Conservation (phyloP, 2,113 vertebrate species). For the Ranitomeya variabilis region DNA sequence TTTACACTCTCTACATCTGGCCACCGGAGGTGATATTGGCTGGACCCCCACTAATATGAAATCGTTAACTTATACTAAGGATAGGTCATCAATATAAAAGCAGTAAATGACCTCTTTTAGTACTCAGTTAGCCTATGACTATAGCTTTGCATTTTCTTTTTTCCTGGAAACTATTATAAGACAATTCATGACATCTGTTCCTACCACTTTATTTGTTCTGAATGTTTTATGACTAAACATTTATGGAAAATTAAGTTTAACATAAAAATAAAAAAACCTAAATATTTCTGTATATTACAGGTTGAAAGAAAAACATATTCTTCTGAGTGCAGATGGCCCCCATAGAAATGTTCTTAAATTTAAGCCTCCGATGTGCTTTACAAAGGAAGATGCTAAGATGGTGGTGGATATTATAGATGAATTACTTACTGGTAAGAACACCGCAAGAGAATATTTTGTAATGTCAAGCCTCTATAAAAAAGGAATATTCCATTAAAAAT, state of each 20-base stretch:
- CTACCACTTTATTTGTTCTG: too few species aligned
- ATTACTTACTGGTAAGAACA: conserved; percentile 81
- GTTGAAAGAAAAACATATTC: conserved; percentile 83
- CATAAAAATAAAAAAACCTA: not conserved
- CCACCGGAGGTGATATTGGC: too few species aligned
- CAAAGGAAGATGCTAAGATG: conserved; percentile 79
- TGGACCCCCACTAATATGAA: too few species aligned
- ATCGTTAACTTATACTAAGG: too few species aligned
- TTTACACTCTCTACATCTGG: too few species aligned
- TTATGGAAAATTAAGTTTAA: not conserved
- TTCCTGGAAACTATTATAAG: too few species aligned
- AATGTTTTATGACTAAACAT: not conserved
- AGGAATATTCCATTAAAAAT: not conserved
- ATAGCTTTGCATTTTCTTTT: too few species aligned
- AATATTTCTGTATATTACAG: conserved; percentile 67
- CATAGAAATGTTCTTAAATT: conserved; percentile 93
- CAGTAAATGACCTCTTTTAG: too few species aligned
- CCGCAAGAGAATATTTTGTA: not conserved
- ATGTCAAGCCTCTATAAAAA: not conserved
- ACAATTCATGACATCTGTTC: too few species aligned
- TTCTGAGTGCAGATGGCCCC: conserved; percentile 93
- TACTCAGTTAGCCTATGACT: too few species aligned
- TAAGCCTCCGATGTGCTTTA: conserved; percentile 96
- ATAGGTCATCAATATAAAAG: too few species aligned
- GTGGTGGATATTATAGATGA: conserved; percentile 82